phyloP scores from a whole-genome alignment of 2,113 vertebrate species.

The Nibea albiflora region DNA sequence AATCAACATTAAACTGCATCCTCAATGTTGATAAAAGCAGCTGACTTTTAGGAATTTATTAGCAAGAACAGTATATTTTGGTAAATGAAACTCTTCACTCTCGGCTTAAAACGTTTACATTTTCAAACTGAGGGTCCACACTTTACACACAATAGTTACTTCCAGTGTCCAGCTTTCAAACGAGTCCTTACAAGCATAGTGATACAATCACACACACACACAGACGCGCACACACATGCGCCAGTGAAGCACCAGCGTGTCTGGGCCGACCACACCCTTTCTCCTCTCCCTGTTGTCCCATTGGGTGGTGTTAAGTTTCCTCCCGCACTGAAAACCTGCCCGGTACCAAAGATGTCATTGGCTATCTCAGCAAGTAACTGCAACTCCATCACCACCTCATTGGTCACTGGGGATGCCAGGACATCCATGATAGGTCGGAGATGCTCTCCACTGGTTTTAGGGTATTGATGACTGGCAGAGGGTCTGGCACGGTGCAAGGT shows the following conservation, averaged over 20 bases:
- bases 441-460: constrained; percentile 47
- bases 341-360: constrained; percentile 75
- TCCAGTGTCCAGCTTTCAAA: constrained; percentile 39
- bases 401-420: constrained; percentile 62
- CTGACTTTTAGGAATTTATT: background rate
- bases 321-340: constrained; percentile 73
- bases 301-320: constrained; percentile 77
- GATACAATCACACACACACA: constrained; percentile 20
- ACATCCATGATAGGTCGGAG: constrained; percentile 59
- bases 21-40: background rate
- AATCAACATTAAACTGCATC: background rate
- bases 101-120: background rate
- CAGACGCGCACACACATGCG: constrained; percentile 31
- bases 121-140: background rate
- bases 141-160: background rate
- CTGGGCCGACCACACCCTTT: constrained; percentile 75
- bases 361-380: constrained; percentile 67
- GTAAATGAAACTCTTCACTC: background rate
- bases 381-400: constrained; percentile 66
- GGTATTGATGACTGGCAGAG: constrained; percentile 62
- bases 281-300: constrained; percentile 61
- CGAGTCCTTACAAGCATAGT: constrained; percentile 32
- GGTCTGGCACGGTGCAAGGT: constrained; percentile 44
- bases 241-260: constrained; percentile 70
- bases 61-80: too few relatives aligned